phyloP scores from a whole-genome alignment of 2,797 vertebrate genomes.

The Sebastes baramenuke region DNA sequence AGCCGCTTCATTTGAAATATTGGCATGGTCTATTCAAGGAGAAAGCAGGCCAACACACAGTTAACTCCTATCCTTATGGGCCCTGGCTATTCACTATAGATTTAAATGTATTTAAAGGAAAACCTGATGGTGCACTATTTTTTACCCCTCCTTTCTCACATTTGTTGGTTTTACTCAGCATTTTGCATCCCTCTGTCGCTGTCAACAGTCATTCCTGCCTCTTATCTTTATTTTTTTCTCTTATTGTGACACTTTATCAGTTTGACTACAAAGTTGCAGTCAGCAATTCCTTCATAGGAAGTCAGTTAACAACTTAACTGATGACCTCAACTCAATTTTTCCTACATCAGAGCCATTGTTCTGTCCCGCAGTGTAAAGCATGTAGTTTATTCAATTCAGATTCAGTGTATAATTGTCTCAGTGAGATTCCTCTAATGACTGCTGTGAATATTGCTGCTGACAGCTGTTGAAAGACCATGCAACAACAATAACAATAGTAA shows the following conservation, averaged over 20 bases:
- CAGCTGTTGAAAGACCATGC: slow-evolving; percentile 47
- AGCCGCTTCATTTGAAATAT: not conserved
- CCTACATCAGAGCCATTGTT: slow-evolving; percentile 16
- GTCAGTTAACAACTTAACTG: slow-evolving; percentile 23
- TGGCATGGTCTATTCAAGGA: not conserved
- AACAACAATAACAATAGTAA: slow-evolving; percentile 47
- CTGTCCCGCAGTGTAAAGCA: slow-evolving; percentile 4
- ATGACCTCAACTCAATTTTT: slow-evolving; percentile 31
- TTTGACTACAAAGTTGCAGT: slow-evolving; percentile 16
- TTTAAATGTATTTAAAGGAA: slow-evolving; percentile 26
- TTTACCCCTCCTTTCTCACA: not conserved
- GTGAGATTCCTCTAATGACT: slow-evolving; percentile 48
- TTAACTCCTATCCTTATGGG: not conserved
- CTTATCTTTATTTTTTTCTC: not conserved
- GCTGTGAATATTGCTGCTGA: slow-evolving; percentile 54
- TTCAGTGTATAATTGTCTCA: slow-evolving; percentile 43
- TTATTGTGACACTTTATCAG: slow-evolving; percentile 10
- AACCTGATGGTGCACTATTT: slow-evolving; percentile 22
- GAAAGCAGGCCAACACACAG: not conserved
- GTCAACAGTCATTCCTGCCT: not conserved
- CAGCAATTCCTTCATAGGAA: slow-evolving; percentile 7
- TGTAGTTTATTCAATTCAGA: slow-evolving; percentile 24
- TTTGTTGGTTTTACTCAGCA: slow-evolving; percentile 23
- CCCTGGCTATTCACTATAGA: not conserved
- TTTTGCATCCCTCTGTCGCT: slow-evolving; percentile 3